phyloP scores from a whole-genome alignment of 2,888 invertebrate species.

The Luperina nickerlii region DNA sequence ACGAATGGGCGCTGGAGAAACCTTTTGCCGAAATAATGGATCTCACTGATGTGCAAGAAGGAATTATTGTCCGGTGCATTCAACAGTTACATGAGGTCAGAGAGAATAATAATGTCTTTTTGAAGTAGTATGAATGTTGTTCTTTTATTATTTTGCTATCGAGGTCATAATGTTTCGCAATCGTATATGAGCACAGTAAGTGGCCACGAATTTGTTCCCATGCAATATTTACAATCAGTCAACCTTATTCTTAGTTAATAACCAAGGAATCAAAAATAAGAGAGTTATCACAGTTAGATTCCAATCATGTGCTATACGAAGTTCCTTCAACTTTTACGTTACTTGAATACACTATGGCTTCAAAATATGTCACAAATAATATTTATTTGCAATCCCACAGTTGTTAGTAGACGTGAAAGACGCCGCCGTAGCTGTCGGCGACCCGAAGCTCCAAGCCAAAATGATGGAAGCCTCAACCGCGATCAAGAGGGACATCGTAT shows the following conservation, averaged over 20 bases:
- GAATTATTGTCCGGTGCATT: constrained; percentile 99
- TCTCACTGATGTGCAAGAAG: constrained; percentile 98
- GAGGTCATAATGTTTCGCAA: neutral
- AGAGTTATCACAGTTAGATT: neutral
- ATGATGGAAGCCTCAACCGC: constrained; percentile 98
- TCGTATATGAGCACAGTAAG: neutral
- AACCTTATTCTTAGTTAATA: neutral
- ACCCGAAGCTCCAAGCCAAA: constrained; percentile 96
- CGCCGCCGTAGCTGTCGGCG: constrained; percentile 98
- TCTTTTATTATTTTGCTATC: neutral
- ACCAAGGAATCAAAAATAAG: neutral
- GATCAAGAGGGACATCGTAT: constrained; percentile 99
- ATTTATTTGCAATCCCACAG: constrained; percentile 67
- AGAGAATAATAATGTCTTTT: neutral
- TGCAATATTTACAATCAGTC: neutral
- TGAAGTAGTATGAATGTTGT: too few relatives aligned
- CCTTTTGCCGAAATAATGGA: constrained; percentile 98
- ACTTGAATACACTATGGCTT: neutral
- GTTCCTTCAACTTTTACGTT: neutral
- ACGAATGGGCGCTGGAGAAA: constrained; percentile 98
- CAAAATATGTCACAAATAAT: neutral
- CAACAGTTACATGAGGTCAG: constrained; percentile 98
- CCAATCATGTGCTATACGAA: neutral
- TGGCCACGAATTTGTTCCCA: neutral
- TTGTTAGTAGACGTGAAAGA: constrained; percentile 95